Evolutionary conservation across 2,113 vertebrate species (phyloP), one percentile per base, ranked within the genome.

Genomic region (Lagopus muta): DNA sequence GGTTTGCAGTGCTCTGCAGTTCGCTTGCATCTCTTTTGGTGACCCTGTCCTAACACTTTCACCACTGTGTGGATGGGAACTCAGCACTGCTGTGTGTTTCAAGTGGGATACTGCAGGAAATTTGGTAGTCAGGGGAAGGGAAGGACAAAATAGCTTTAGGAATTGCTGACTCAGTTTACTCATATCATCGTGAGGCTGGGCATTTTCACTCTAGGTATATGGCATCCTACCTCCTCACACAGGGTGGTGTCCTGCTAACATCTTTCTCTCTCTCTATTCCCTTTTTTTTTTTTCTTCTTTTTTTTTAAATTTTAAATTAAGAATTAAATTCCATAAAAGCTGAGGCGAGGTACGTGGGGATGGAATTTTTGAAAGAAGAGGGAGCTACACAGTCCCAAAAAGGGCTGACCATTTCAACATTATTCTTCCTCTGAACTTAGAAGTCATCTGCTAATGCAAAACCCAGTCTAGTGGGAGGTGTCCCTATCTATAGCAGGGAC

Each of bases 1-100:
- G 92, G 83, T 38, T 87, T 64, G 95, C 91, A 91, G 13, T 88
- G 78, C 36, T 6, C 28, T 61, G 88, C 89, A 96, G 77, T 94
- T 92, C 62, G 60, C 69, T 52, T 80, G 8, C 32, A 27, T 76
- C 64, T 92, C 55, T 91, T 32, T 67, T 61, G 38, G 78, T 92
- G 80, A 82, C 50, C 54, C 28, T 65, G 27, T 71, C 62, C 20
- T 77, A 82, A 77, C 32, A 40, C 60, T 88, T 87, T 54, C 54
- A 86, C 62, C 0, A 2, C 25, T 80, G n/a, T 45, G n/a, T 72
- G n/a, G 42, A 36, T 57, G 9, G 67, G 84, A 58, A 74, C 24
- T 76, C 75, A 66, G n/a, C 16, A 27, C 17, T 67, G 21, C 66
- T 79, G 8, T 89, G 32, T 69, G 40, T 75, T 83, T 62, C 1